These are phyloP conservation scores for Eudasyphora cyanicolor DNA, from an alignment of 2,888 invertebrate genomes.

Conservation along the genomic window DNA sequence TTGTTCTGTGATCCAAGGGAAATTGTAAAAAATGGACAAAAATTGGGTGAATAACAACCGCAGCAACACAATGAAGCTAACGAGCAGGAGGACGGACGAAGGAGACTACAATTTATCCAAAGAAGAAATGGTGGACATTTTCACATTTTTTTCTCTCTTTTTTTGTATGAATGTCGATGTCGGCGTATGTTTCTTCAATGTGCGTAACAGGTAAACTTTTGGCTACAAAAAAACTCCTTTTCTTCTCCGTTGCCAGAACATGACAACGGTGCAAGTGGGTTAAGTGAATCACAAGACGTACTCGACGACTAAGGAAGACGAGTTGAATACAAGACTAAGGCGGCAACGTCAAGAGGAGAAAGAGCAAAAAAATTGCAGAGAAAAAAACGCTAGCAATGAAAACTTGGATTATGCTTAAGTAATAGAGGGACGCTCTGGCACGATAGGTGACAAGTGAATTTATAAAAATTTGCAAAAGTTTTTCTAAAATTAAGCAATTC, in stretches of 20 bases:
- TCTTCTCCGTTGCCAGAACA: neutral
- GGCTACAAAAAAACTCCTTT: neutral
- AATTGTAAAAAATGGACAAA: neutral
- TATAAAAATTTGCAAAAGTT: no score
- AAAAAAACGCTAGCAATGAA: no score
- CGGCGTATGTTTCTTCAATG: neutral
- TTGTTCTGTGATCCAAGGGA: neutral
- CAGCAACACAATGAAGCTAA: neutral
- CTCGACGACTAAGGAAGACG: neutral
- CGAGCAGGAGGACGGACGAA: neutral
- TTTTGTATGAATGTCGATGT: neutral
- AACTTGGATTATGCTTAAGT: no score
- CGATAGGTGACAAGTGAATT: no score
- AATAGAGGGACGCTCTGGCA: no score
- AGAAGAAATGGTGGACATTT: no score
- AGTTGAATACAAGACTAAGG: neutral
- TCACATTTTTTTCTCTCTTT: no score
- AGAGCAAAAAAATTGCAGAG: no score
- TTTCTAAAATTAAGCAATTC: no score
- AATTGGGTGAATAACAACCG: neutral
- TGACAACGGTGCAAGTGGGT: neutral
- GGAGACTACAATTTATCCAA: no score
- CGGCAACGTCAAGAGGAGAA: neutral
- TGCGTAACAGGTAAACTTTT: constrained; percentile 13
- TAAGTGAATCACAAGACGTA: constrained; percentile 15